Conservation (phyloP, 2,113 vertebrate species). For the Pteronura brasiliensis region DNA sequence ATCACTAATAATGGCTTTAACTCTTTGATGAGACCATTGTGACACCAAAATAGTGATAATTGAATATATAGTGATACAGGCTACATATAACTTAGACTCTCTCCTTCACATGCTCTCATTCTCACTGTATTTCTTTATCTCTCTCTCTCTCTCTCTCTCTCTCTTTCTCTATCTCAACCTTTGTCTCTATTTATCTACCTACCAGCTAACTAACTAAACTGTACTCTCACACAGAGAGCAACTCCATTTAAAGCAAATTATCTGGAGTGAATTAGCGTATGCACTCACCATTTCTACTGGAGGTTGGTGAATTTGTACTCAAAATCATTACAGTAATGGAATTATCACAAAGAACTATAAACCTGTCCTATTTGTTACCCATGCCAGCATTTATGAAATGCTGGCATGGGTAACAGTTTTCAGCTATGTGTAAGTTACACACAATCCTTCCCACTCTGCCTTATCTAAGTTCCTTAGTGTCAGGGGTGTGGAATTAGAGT, state of each 20-base stretch:
- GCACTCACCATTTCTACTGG: not conserved
- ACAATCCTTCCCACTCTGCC: not conserved
- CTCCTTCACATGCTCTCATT: not conserved
- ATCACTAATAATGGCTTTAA: not conserved
- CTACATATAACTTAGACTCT: not conserved
- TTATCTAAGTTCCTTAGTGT: not conserved
- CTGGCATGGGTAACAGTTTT: too few relatives aligned
- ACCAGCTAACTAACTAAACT: not conserved
- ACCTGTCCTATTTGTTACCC: not conserved
- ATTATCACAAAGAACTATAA: not conserved
- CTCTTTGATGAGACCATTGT: not conserved
- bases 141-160: not conserved
- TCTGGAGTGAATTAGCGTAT: not conserved
- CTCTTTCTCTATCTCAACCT: not conserved
- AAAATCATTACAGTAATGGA: not conserved
- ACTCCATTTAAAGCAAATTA: not conserved
- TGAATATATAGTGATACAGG: not conserved
- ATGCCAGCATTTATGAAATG: not conserved
- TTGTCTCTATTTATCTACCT: not conserved
- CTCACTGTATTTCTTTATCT: not conserved
- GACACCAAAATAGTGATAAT: not conserved
- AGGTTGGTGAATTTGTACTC: not conserved
- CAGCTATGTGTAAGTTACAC: not conserved
- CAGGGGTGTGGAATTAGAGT: not conserved
- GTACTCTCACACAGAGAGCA: not conserved